A percentile compares a stretch with the other conserved stretches of the same genome.
Conservation (phyloP, 64 coral and sea anemone genomes). For the Pocillopora verrucosa region DNA sequence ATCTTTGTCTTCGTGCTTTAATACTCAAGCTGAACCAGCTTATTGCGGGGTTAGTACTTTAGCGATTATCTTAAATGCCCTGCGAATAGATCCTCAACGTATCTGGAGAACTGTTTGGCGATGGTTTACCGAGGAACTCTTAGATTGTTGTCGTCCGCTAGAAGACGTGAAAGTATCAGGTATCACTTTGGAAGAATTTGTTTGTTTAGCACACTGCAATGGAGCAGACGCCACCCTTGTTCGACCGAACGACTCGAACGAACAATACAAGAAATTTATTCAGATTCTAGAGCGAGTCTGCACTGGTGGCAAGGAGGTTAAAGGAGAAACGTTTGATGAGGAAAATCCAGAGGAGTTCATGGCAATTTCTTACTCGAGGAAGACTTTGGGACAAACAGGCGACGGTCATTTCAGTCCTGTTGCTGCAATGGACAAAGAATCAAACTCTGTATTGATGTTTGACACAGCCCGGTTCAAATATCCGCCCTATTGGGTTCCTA, state of each 20-base stretch:
- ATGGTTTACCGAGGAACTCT: conserved; percentile 83
- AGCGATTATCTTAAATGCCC: conserved; percentile 76
- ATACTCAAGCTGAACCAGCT: conserved; percentile 79
- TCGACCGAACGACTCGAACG: conserved; percentile 31
- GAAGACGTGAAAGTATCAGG: conserved; percentile 68
- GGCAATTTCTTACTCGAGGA: conserved; percentile 69
- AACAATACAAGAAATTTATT: conserved; percentile 54
- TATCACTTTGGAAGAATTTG: conserved; percentile 87
- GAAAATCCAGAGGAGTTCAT: conserved; percentile 60
- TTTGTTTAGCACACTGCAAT: conserved; percentile 83
- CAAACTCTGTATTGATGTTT: conserved; percentile 76
- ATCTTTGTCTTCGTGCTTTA: conserved; percentile 77
- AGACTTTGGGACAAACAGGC: conserved; percentile 63
- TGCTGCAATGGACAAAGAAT: conserved; percentile 73
- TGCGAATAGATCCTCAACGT: conserved; percentile 74
- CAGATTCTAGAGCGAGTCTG: conserved; percentile 57
- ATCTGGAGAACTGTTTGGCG: conserved; percentile 87
- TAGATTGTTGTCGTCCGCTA: conserved; percentile 79
- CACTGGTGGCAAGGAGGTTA: conserved; percentile 30
- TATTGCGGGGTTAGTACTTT: conserved; percentile 84
- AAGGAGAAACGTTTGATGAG: not conserved
- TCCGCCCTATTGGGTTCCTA: conserved; percentile 85
- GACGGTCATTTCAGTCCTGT: conserved; percentile 93
- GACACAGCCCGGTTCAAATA: conserved; percentile 95
- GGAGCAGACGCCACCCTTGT: conserved; percentile 64